Conservation (phyloP, 2,888 invertebrate species). For the Resseliella maxima region DNA sequence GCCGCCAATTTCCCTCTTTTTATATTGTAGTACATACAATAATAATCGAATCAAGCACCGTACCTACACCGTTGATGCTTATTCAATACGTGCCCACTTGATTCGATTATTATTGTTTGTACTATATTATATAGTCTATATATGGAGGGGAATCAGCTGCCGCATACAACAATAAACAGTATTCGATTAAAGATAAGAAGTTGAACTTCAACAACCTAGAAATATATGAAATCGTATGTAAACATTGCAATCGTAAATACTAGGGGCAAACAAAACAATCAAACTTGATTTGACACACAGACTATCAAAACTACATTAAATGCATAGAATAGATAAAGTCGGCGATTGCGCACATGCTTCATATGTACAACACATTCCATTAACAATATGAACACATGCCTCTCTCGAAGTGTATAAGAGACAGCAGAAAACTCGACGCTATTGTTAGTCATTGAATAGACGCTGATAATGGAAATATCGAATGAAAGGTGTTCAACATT, state of each 20-base stretch:
- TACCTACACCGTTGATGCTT: no score
- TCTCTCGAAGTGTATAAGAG: neutral
- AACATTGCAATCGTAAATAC: neutral
- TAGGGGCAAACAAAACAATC: neutral
- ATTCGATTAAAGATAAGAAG: neutral
- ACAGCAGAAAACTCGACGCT: neutral
- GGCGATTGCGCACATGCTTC: neutral
- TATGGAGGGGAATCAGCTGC: no score
- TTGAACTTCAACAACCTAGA: neutral
- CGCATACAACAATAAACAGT: neutral
- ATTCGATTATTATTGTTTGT: no score
- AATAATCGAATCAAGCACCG: no score
- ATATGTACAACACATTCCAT: neutral
- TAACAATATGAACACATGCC: neutral
- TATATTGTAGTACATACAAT: no score
- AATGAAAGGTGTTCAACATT: neutral
- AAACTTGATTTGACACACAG: neutral
- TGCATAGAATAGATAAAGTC: neutral
- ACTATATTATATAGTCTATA: no score
- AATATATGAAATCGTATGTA: neutral
- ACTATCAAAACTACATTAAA: neutral
- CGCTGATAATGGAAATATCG: neutral
- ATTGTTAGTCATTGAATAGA: neutral
- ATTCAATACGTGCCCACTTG: no score
- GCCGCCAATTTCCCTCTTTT: no score